phyloP scores from a whole-genome alignment of 1,140 invertebrate species.

The Tetramorium alpestre region DNA sequence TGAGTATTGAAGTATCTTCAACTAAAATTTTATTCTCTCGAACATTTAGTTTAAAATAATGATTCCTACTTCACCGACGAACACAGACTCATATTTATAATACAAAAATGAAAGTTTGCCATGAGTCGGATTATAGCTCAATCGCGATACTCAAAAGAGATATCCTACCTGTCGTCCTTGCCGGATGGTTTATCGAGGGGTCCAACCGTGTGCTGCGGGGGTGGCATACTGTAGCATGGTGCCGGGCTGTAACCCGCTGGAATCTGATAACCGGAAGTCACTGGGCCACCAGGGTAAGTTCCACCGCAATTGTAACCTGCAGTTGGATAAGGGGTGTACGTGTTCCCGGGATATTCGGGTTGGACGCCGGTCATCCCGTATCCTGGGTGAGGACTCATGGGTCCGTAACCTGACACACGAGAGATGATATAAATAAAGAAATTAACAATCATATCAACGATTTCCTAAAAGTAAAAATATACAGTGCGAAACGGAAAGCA shows the following conservation, averaged over 20 bases:
- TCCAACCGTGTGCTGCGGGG: conserved; percentile 89
- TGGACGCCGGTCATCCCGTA: conserved; percentile 92
- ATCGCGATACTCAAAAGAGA: conserved; percentile 16
- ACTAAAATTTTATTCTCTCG: neutral
- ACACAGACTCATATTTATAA: conserved; percentile 1
- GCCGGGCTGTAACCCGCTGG: conserved; percentile 91
- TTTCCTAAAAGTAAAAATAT: neutral
- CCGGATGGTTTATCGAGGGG: conserved; percentile 90
- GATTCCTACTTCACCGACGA: neutral
- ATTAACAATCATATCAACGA: neutral
- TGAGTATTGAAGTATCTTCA: neutral
- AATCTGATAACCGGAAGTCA: conserved; percentile 88
- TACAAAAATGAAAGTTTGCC: conserved; percentile 31
- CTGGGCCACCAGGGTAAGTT: conserved; percentile 88
- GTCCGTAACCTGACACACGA: conserved; percentile 89
- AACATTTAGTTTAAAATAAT: neutral
- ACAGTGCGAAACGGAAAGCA: neutral
- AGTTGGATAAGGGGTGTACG: conserved; percentile 89
- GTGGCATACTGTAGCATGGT: conserved; percentile 94
- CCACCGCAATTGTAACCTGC: conserved; percentile 88
- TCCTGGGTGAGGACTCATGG: conserved; percentile 93
- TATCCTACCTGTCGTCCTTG: conserved; percentile 91
- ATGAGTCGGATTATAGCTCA: conserved; percentile 48
- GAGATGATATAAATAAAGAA: conserved; percentile 14
- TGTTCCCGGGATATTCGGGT: conserved; percentile 91